These are phyloP conservation scores for Hyles euphorbiae DNA, from an alignment of 1,140 invertebrate species.

Conservation along the genomic window DNA sequence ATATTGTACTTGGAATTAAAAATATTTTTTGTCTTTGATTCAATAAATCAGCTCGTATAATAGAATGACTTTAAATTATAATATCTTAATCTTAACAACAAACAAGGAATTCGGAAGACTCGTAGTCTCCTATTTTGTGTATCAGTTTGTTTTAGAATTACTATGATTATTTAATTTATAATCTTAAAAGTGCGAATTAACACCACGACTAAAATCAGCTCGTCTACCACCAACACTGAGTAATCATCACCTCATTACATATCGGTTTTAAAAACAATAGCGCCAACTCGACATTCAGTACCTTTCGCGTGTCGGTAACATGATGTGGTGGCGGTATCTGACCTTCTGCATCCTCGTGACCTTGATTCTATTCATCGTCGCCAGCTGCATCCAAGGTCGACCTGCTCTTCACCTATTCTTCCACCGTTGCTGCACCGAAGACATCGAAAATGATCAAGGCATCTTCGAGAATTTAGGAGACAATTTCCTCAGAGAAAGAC, in stretches of 20 bases:
- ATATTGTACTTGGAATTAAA: too few relatives aligned
- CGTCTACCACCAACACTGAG: slow-evolving; percentile 14
- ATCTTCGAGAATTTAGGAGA: slow-evolving; percentile 49
- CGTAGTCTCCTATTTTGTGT: too few relatives aligned
- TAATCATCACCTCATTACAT: slow-evolving; percentile 22
- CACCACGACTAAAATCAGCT: slow-evolving; percentile 14
- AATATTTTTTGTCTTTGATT: too few relatives aligned
- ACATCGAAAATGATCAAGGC: slow-evolving; percentile 54
- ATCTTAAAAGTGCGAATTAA: too few relatives aligned
- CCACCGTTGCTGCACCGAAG: slow-evolving; percentile 49
- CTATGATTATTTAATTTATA: too few relatives aligned
- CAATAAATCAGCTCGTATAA: too few relatives aligned
- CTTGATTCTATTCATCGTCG: slow-evolving; percentile 43
- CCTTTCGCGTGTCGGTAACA: background rate
- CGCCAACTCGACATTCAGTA: slow-evolving; percentile 3
- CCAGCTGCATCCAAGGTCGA: slow-evolving; percentile 46
- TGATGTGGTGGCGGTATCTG: slow-evolving; percentile 60
- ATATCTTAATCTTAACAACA: too few relatives aligned
- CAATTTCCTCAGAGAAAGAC: slow-evolving; percentile 48
- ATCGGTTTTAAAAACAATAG: slow-evolving; percentile 19
- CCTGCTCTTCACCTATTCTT: slow-evolving; percentile 52
- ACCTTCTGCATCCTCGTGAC: slow-evolving; percentile 58
- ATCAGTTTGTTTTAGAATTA: too few relatives aligned
- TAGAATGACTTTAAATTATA: too few relatives aligned
- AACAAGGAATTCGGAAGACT: too few relatives aligned